Evolutionary conservation across 2,888 invertebrate species (phyloP), one percentile per base, ranked within the genome.

Genomic region (Halocaridina rubra): DNA sequence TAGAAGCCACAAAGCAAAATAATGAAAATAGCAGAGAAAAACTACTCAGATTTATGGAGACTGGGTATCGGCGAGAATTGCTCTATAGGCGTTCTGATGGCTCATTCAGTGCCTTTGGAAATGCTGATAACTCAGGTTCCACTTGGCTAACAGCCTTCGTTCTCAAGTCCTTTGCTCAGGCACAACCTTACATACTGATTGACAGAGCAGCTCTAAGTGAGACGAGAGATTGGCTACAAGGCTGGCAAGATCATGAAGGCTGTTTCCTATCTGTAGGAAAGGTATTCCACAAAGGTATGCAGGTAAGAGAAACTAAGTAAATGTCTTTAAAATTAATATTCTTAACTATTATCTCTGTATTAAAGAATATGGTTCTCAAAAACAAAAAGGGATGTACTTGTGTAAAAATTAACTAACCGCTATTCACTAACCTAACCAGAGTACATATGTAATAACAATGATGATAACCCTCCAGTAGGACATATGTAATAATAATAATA

Each of bases 61-160:
- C 53, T 0, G 75, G 53, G 16, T 96, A 95, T 89, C 95, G 95
- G 89, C 93, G 95, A 10, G 95, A 96, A 89, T 91, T 96, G 85
- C 94, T 94, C 82, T 96, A 95, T 90, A 92, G 93, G 69, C 95
- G 95, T 89, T 92, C 93, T 0, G 94, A 94, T 81, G 96, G 96
- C 0, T 95, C 96, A 0, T 96, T 95, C 91, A 95, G 96, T 67
- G 95, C 96, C 0, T 96, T 96, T 90, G 96, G 96, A 0, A 77
- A 88, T 13, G 91, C 93, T 4, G 91, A 93, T 0, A 94, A 94
- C 89, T 90, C 92, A 0, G 94, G 96, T 0, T 96, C 96, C 0
- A 93, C 93, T 91, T 95, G 95, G 94, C 92, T 96, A 30, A 96
- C 96, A 0, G 94, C 95, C 0, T 96, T 96, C 90, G 94, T 95